Evolutionary conservation across 1,140 invertebrate species (phyloP), one percentile per base, ranked within the genome.

Genomic region (Mactra quadrangularis): DNA sequence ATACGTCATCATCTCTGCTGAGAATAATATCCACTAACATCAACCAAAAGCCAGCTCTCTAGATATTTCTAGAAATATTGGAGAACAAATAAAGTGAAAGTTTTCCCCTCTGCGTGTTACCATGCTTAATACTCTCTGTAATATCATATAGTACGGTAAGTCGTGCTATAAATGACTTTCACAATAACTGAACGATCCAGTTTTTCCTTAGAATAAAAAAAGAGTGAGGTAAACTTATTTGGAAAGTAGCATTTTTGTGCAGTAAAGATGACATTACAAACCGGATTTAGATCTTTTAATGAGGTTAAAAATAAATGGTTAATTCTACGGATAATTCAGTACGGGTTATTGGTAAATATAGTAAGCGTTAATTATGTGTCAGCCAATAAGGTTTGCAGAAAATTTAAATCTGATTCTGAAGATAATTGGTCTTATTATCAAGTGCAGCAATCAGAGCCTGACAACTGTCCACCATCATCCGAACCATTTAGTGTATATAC

Each of bases 401-500:
- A 50, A 33, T 31, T 68, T 15, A 68, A 68, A 68, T 22, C 31
- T 50, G 64, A 41, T 47, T 68, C 45, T 47, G 45, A 68, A 68
- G 64, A 68, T 31, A 68, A 2, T 47, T 50, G 29, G 25, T 7
- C 38, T 11, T 68, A 68, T 29, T 38, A 50, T 15, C 11, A 27
- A 31, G 41, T 68, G 15, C 38, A 68, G 17, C 41, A 68, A 3
- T 31, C 25, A 7, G 64, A 17, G 45, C 11, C 31, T 3, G 19
- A 6, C 0, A 38, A 68, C 22, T 68, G 64, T 29, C 64, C 64
- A n/a, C 64, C 64, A 3, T 52, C 64, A 17, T 68, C 64, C 0
- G n/a, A 38, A 50, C 64, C 64, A 6, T 68, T 68, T n/a, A 68
- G 64, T 25, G 64, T 68, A 25, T 68, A 68, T 50, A 68, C 25